Evolutionary conservation across 2,797 vertebrate species (phyloP), one percentile per base, ranked within the genome.

Genomic region (Paratrypauchen microcephalus): DNA sequence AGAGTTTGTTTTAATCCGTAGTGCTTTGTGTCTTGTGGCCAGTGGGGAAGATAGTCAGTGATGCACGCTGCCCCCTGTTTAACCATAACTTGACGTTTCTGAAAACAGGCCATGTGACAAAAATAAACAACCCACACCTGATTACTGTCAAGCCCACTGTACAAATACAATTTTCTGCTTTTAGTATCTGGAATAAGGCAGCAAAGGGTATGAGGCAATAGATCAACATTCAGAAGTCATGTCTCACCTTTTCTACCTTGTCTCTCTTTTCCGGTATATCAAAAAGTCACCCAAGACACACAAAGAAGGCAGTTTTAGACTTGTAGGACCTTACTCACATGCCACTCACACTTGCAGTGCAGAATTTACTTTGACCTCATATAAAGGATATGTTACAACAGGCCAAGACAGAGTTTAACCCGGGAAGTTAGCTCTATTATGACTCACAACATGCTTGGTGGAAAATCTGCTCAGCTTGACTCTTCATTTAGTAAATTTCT

Each of bases 251-350:
- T 24, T 75, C 66, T 77, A 73, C 71, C 73, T 74, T 65, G 52
- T 71, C 65, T 72, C 41, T 57, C 69, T 61, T 67, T 73, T 60
- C 65, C 70, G 5, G 86, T 88, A 86, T 90, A 80, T 88, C 80
- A 88, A 83, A 85, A 73, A 83, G 80, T 66, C 79, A 87, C 83
- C 73, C 76, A 72, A 87, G 78, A 84, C 79, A 75, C 64, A 77
- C 76, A 83, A 73, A 74, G 76, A 71, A 66, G 59, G 57, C 39
- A 54, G 50, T 67, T 80, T 71, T 71, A 66, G 58, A 73, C 68
- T 70, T 65, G 61, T 70, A 70, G 11, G 54, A 65, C 54, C 24
- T 61, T 64, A 28, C 56, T 83, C 81, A 79, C 75, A 64, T 81
- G 78, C 82, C 76, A 58, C 61, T 39, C 64, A 70, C 16, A 59